Conservation (phyloP, 1,140 invertebrate genomes). For the Neodiprion virginianus region DNA sequence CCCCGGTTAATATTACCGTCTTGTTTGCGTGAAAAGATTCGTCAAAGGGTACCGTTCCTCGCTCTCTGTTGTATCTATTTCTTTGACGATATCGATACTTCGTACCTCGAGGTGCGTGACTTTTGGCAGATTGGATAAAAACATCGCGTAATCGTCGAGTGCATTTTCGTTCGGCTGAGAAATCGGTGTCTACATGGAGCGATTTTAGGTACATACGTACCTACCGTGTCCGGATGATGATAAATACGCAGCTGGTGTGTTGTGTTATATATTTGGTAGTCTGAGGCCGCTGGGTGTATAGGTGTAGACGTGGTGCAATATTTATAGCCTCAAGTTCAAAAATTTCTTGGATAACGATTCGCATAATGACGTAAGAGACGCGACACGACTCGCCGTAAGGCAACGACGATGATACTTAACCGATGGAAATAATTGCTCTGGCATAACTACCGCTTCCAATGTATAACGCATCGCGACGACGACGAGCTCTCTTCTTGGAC, state of each 20-base stretch:
- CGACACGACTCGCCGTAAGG: not conserved
- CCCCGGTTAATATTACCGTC: not conserved
- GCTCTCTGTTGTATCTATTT: not conserved
- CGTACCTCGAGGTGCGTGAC: not conserved
- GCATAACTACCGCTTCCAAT: too few species aligned
- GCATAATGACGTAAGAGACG: not conserved
- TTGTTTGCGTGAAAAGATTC: not conserved
- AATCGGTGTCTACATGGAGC: too few species aligned
- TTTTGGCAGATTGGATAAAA: not conserved
- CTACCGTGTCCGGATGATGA: too few species aligned
- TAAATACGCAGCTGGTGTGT: too few species aligned
- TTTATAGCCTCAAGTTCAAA: constrained; percentile 4
- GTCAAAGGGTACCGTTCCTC: not conserved
- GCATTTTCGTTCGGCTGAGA: not conserved
- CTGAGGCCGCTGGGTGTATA: too few species aligned
- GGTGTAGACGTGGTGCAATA: not conserved
- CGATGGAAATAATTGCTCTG: too few species aligned
- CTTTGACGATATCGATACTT: not conserved
- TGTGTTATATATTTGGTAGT: too few species aligned
- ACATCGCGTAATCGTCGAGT: not conserved
- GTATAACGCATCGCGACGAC: too few species aligned
- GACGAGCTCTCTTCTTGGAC: too few species aligned
- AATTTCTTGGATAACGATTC: constrained; percentile 7
- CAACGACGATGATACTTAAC: too few species aligned
- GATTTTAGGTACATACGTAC: too few species aligned